Evolutionary conservation across 2,797 vertebrate genomes (phyloP).

Genomic region (Avahi laniger): DNA sequence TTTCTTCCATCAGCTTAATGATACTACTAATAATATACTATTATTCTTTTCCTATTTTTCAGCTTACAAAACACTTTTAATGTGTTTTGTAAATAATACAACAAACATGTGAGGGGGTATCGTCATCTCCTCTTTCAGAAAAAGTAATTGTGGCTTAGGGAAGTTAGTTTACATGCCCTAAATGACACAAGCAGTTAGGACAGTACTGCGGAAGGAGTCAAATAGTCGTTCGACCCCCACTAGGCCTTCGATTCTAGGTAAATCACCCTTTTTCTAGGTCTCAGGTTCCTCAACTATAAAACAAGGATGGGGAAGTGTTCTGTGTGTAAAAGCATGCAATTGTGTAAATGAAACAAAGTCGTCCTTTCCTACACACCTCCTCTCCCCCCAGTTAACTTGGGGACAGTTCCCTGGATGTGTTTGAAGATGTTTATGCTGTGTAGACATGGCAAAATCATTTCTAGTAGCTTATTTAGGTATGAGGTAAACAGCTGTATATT

Average conservation of each 20-base stretch:
- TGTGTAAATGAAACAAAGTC: not conserved
- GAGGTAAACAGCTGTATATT: not conserved
- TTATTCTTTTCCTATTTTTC: not conserved
- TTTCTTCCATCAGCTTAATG: not conserved
- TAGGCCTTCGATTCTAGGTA: not conserved
- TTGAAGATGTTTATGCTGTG: not conserved
- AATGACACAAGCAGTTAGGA: not conserved
- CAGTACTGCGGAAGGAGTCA: not conserved
- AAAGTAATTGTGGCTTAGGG: not conserved
- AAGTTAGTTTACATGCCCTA: not conserved
- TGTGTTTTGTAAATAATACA: conserved; percentile 2
- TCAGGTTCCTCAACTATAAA: not conserved
- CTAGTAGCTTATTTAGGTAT: not conserved
- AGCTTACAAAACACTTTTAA: not conserved
- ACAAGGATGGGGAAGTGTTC: not conserved
- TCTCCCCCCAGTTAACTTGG: not conserved
- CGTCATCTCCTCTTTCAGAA: not conserved
- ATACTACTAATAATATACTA: not conserved
- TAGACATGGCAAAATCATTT: not conserved
- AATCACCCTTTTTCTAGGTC: conserved; percentile 37
- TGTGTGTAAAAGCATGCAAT: not conserved
- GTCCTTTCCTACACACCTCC: not conserved
- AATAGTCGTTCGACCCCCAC: not conserved
- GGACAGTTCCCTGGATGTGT: not conserved
- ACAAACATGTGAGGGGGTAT: not conserved